Percentiles rank a stretch among this genome's conserved stretches.
Evolutionary conservation across 2,888 invertebrate species (phyloP).

Genomic region (Polydrusus pterygomalis): DNA sequence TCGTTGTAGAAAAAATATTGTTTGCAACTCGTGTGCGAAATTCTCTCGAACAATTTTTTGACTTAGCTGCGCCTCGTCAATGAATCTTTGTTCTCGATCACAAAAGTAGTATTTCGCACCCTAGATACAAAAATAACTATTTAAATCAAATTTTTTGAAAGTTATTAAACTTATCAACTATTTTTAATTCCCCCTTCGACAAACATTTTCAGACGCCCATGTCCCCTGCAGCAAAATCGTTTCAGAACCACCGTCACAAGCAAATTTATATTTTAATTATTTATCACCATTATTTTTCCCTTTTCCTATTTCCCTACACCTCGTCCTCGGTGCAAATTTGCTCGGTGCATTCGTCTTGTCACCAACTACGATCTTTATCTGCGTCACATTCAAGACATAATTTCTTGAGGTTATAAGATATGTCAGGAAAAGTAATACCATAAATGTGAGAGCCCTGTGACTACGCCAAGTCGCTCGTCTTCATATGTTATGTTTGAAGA

Average conservation of each 20-base stretch:
- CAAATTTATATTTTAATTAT: background rate
- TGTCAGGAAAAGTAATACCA: conserved; percentile 21
- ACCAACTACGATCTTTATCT: conserved; percentile 13
- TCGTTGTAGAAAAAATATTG: too few species aligned
- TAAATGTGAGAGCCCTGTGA: conserved; percentile 15
- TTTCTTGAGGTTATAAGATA: conserved; percentile 23
- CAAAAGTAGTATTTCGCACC: too few species aligned
- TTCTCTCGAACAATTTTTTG: too few species aligned
- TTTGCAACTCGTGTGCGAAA: too few species aligned
- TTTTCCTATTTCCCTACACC: background rate
- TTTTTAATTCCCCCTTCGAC: too few species aligned
- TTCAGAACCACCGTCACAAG: background rate
- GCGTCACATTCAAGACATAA: conserved; percentile 24
- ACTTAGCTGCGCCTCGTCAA: too few species aligned
- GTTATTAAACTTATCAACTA: too few species aligned
- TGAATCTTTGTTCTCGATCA: too few species aligned
- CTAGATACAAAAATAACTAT: too few species aligned
- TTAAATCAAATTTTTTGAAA: too few species aligned
- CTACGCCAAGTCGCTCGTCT: conserved; percentile 8
- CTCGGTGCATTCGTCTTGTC: conserved; percentile 11
- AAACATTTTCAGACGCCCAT: too few species aligned
- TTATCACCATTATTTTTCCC: background rate
- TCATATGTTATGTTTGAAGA: conserved; percentile 11
- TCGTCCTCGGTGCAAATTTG: background rate
- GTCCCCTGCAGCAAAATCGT: background rate